Evolutionary conservation across 2,797 vertebrate species (phyloP).

Genomic region (Glyptemys insculpta): DNA sequence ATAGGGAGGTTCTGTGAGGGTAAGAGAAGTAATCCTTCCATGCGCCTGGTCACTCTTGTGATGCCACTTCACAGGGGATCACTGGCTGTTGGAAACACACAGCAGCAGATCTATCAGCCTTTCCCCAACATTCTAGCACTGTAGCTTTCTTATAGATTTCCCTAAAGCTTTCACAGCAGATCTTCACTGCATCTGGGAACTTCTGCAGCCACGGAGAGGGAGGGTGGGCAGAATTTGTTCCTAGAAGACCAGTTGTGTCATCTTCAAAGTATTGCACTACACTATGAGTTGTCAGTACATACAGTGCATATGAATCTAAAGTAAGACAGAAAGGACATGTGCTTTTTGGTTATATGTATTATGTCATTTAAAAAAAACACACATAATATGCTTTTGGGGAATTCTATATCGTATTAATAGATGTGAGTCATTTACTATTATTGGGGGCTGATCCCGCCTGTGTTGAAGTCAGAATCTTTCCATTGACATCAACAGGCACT

Average conservation of each 20-base stretch:
- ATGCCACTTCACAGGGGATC: neutral
- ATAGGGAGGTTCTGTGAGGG: neutral
- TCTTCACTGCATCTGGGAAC: neutral
- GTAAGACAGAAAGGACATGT: neutral
- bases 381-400: neutral
- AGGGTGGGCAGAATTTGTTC: neutral
- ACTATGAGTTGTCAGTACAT: neutral
- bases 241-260: neutral
- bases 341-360: neutral
- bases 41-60: neutral
- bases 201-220: neutral
- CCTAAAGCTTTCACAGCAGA: too few species aligned
- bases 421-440: neutral
- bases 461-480: neutral
- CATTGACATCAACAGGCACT: neutral
- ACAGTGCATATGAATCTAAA: neutral
- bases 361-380: neutral
- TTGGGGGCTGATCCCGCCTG: neutral
- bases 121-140: neutral
- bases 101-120: neutral
- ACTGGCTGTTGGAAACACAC: neutral
- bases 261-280: neutral
- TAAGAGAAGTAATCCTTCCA: neutral
- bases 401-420: neutral
- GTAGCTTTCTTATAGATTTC: too few species aligned